Percentiles rank a stretch among this genome's conserved stretches.
Evolutionary conservation across 2,797 vertebrate genomes (phyloP).

Genomic region (Macroramphosus scolopax): DNA sequence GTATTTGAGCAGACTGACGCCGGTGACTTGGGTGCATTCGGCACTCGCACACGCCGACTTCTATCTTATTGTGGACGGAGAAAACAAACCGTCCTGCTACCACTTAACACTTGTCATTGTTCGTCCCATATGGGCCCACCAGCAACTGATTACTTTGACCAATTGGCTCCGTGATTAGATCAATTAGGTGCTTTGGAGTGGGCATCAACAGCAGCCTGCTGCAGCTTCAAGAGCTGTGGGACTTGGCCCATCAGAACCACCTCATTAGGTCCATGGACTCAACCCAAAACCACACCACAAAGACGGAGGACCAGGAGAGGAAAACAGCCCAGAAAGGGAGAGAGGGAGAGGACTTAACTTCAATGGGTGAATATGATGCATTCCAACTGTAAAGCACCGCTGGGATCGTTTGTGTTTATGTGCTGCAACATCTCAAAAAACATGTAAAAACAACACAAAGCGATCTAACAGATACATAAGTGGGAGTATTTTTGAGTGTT

Average conservation of each 20-base stretch:
- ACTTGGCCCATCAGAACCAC: slow-evolving; percentile 71
- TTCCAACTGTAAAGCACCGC: slow-evolving; percentile 52
- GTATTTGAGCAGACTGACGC: slow-evolving; percentile 11
- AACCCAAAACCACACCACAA: slow-evolving; percentile 65
- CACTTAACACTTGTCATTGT: slow-evolving; percentile 67
- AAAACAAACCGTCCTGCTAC: slow-evolving; percentile 42
- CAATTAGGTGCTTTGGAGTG: slow-evolving; percentile 73
- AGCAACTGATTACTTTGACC: slow-evolving; percentile 76
- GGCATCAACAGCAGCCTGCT: slow-evolving; percentile 62
- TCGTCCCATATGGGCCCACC: slow-evolving; percentile 69
- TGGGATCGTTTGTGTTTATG: slow-evolving; percentile 73
- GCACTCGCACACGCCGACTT: slow-evolving; percentile 9
- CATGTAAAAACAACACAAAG: slow-evolving; percentile 73
- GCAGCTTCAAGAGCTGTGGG: slow-evolving; percentile 70
- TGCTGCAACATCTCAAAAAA: slow-evolving; percentile 68
- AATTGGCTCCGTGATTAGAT: slow-evolving; percentile 80
- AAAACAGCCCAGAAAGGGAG: slow-evolving; percentile 29
- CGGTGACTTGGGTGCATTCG: slow-evolving; percentile 8
- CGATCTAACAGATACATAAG: slow-evolving; percentile 72
- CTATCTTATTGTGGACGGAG: slow-evolving; percentile 23
- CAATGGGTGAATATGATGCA: slow-evolving; percentile 57
- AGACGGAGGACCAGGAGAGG: slow-evolving; percentile 39
- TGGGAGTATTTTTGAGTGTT: slow-evolving; percentile 72
- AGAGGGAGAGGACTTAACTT: slow-evolving; percentile 47
- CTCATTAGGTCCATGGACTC: slow-evolving; percentile 78